phyloP scores from a whole-genome alignment of 2,113 vertebrate genomes.

The Sturnus vulgaris region DNA sequence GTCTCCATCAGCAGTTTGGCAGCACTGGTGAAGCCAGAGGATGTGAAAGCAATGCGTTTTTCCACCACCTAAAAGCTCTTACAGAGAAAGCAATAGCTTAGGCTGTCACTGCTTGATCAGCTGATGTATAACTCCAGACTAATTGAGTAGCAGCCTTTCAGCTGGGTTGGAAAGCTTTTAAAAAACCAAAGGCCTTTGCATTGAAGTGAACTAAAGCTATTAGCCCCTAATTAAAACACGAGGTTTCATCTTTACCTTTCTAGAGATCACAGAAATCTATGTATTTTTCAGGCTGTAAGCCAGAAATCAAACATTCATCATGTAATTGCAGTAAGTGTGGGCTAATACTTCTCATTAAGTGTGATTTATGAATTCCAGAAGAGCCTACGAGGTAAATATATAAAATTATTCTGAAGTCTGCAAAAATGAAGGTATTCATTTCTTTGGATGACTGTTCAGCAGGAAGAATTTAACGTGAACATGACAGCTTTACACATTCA shows the following conservation, averaged over 20 bases:
- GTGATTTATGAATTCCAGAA: conserved; percentile 56
- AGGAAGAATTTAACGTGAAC: neutral
- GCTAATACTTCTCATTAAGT: conserved; percentile 60
- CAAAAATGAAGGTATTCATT: conserved; percentile 18
- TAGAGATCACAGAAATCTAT: conserved; percentile 60
- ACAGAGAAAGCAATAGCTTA: neutral
- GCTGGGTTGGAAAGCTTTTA: conserved; percentile 22
- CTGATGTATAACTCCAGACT: conserved; percentile 5
- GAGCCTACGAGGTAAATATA: conserved; percentile 41
- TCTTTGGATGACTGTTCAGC: neutral
- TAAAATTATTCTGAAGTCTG: conserved; percentile 50
- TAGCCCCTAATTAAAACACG: conserved; percentile 53
- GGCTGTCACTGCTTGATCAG: neutral
- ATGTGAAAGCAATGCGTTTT: neutral
- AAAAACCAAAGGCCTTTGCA: conserved; percentile 23
- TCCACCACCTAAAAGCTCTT: neutral
- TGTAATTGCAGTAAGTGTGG: conserved; percentile 46
- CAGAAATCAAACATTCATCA: conserved; percentile 61
- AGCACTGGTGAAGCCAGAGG: neutral
- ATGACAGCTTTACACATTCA: neutral
- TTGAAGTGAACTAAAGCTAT: conserved; percentile 51
- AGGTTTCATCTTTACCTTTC: conserved; percentile 60
- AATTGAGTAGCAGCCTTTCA: conserved; percentile 27
- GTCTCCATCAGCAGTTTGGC: neutral
- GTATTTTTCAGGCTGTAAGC: conserved; percentile 56